Conservation (phyloP, 2,113 vertebrate genomes). For the Lagenorhynchus albirostris region DNA sequence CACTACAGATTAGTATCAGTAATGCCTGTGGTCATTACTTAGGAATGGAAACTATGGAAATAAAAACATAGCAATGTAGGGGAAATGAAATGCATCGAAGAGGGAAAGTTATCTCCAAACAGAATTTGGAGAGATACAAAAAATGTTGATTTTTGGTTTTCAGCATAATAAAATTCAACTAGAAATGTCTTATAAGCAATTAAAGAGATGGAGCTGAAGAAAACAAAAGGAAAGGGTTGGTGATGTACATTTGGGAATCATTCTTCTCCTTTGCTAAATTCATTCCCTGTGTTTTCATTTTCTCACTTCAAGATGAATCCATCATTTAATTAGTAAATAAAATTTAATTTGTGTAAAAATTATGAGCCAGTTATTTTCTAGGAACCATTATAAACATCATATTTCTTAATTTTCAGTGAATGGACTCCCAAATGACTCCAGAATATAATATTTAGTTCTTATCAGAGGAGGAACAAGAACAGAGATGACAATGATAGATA, state of each 20-base stretch:
- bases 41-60: background rate
- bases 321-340: background rate
- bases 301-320: background rate
- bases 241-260: background rate
- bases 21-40: background rate
- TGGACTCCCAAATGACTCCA: background rate
- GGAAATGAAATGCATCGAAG: background rate
- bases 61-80: background rate
- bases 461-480: background rate
- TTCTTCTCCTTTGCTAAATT: background rate
- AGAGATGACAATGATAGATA: background rate
- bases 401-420: slow-evolving; percentile 17
- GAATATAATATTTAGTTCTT: background rate
- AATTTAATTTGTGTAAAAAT: slow-evolving; percentile 18
- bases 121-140: background rate
- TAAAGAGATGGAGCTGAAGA: background rate
- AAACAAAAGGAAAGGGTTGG: background rate
- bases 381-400: background rate
- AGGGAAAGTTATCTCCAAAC: background rate
- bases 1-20: slow-evolving; percentile 10
- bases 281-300: background rate
- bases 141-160: background rate
- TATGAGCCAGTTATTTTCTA: background rate
- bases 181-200: slow-evolving; percentile 3
- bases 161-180: background rate